phyloP scores from a whole-genome alignment of 2,797 vertebrate genomes.

The Alosa sapidissima region DNA sequence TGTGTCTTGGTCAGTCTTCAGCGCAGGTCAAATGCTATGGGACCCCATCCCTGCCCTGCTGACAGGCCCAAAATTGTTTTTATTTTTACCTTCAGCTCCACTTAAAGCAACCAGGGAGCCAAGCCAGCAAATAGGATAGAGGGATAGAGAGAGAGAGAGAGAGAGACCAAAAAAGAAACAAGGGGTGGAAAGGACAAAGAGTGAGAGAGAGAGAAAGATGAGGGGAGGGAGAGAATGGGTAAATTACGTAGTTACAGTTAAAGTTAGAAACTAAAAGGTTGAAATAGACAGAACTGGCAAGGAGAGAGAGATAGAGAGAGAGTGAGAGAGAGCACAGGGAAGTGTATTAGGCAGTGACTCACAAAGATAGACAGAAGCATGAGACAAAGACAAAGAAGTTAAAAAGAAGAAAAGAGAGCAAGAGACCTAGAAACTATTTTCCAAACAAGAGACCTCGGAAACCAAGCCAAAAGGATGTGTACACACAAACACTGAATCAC shows the following conservation, averaged over 20 bases:
- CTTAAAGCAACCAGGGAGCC: background rate
- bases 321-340: too few relatives aligned
- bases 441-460: background rate
- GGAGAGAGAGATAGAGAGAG: too few relatives aligned
- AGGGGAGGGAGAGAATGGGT: too few relatives aligned
- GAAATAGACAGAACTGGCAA: too few relatives aligned
- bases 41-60: background rate
- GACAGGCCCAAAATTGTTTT: background rate
- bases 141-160: background rate
- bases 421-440: background rate
- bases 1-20: background rate
- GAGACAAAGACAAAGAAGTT: too few relatives aligned
- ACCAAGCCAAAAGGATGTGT: slow-evolving; percentile 12
- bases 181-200: background rate
- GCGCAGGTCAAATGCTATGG: background rate
- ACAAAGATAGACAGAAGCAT: background rate
- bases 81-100: background rate
- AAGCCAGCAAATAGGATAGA: background rate
- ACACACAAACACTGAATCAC: slow-evolving; percentile 2
- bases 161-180: background rate
- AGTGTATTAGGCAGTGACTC: too few relatives aligned
- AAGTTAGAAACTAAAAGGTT: too few relatives aligned
- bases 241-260: too few relatives aligned
- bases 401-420: background rate
- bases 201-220: too few relatives aligned